Evolutionary conservation across 1,140 invertebrate genomes (phyloP).

Genomic region (Eciton burchellii): DNA sequence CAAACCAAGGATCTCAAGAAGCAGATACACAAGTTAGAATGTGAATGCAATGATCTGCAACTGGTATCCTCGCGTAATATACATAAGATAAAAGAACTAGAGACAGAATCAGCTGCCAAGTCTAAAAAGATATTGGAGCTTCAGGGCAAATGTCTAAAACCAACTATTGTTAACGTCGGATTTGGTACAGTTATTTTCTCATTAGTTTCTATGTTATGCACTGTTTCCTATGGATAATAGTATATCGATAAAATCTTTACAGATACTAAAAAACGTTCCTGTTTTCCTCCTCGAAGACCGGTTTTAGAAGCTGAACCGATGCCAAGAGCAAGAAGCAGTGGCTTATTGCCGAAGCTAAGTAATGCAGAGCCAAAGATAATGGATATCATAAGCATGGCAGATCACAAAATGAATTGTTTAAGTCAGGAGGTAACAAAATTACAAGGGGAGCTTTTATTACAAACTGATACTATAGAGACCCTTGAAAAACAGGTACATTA

Average conservation of each 20-base stretch:
- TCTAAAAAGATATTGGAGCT: slow-evolving; percentile 87
- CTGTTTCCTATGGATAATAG: slow-evolving; percentile 45
- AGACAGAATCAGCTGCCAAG: slow-evolving; percentile 87
- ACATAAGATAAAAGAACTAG: slow-evolving; percentile 86
- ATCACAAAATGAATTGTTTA: slow-evolving; percentile 84
- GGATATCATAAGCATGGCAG: slow-evolving; percentile 82
- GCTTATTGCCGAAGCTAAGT: slow-evolving; percentile 74
- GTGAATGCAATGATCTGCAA: slow-evolving; percentile 87
- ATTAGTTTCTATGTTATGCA: slow-evolving; percentile 13
- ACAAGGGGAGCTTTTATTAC: slow-evolving; percentile 83
- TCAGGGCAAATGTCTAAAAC: slow-evolving; percentile 87
- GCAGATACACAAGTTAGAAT: slow-evolving; percentile 86
- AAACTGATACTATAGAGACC: slow-evolving; percentile 81
- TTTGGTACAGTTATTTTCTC: slow-evolving; percentile 74
- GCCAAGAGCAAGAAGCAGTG: slow-evolving; percentile 68
- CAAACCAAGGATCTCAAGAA: slow-evolving; percentile 87
- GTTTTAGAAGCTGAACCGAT: slow-evolving; percentile 78
- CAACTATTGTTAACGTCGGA: slow-evolving; percentile 80
- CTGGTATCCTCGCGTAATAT: slow-evolving; percentile 87
- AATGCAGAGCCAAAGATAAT: slow-evolving; percentile 78
- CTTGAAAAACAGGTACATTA: slow-evolving; percentile 83
- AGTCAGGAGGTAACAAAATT: slow-evolving; percentile 85
- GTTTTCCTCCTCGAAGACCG: slow-evolving; percentile 81
- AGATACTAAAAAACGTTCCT: slow-evolving; percentile 80
- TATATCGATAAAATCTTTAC: slow-evolving; percentile 21